These are phyloP conservation scores for Tenualosa thibaudeaui DNA, from an alignment of 2,797 vertebrate species.

Conservation along the genomic window DNA sequence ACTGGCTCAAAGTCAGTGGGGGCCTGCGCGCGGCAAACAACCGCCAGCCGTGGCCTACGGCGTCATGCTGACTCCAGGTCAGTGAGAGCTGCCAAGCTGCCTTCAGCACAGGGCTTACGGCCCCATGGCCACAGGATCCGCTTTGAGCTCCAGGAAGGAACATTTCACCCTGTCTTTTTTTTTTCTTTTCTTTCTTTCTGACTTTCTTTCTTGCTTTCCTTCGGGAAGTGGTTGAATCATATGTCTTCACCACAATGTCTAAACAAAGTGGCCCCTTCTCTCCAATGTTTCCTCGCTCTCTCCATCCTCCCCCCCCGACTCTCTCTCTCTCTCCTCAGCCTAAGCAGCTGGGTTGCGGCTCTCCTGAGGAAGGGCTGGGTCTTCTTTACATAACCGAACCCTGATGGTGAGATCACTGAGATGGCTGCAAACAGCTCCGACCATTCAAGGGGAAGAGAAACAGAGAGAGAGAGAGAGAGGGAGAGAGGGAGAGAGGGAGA, in stretches of 20 bases:
- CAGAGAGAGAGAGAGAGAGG: not conserved
- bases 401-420: conserved; percentile 68
- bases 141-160: conserved; percentile 26
- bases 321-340: conserved; percentile 13
- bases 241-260: conserved; percentile 53
- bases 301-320: not conserved
- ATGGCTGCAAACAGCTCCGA: conserved; percentile 51
- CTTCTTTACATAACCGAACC: conserved; percentile 55
- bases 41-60: conserved; percentile 48
- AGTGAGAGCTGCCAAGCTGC: not conserved
- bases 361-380: conserved; percentile 64
- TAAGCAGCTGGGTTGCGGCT: conserved; percentile 59
- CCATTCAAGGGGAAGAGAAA: not conserved
- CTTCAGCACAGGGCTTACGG: not conserved
- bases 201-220: conserved; percentile 35
- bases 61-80: conserved; percentile 30
- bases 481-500: conserved; percentile 11
- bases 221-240: conserved; percentile 37
- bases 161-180: not conserved
- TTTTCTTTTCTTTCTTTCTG: not conserved
- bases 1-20: conserved; percentile 34
- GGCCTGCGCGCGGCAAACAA: conserved; percentile 39
- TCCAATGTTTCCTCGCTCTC: conserved; percentile 17
- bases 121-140: conserved; percentile 34
- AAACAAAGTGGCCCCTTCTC: conserved; percentile 56